Base-by-base conservation (phyloP, 2,888 invertebrate genomes). In the Ethmia dodecea region DNA sequence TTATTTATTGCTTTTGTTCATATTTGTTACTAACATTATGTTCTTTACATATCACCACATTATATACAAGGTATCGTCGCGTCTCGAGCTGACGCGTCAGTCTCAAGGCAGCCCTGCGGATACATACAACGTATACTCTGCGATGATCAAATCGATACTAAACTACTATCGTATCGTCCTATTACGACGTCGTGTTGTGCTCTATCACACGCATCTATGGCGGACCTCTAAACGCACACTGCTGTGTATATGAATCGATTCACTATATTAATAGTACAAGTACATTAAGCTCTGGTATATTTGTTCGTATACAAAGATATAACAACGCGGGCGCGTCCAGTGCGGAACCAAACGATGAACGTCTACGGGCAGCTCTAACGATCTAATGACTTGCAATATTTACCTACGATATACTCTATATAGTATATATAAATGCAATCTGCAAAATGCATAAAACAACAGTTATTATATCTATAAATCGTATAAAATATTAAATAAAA, bases 401-500 rank as follows among this genome's bases (percentile, higher is more conserved):
- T 79, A 81, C 72, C 84, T 86, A 84, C 78, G 52, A 81, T 79
- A 84, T 81, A 84, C 79, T 81, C 81, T 83, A 81, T 72, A 72
- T 77, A 80, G 75, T 80, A 81, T 75, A 76, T 76, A 86, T 86
- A 86, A 86, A 86, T 86, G 84, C 84, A 79, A 84, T 84, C 75
- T 84, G 81, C 71, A 86, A 86, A 83, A 84, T 83, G 84, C 86
- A 86, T 81, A 84, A 83, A 86, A 84, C 83, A 86, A 84, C 83
- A 81, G 77, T 80, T 80, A 63, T 76, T 78, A 83, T 76, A 83
- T 78, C 84, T 86, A 86, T 84, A 86, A 84, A 84, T 84, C 81
- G 84, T 86, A 86, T 86, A 86, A 86, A 86, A 86, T 84, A 86
- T 84, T 83, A 86, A 86, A 84, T 86, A 86, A 87, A 84, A 86